Base-by-base conservation (phyloP, 2,888 invertebrate genomes). In the Notodonta dromedarius region DNA sequence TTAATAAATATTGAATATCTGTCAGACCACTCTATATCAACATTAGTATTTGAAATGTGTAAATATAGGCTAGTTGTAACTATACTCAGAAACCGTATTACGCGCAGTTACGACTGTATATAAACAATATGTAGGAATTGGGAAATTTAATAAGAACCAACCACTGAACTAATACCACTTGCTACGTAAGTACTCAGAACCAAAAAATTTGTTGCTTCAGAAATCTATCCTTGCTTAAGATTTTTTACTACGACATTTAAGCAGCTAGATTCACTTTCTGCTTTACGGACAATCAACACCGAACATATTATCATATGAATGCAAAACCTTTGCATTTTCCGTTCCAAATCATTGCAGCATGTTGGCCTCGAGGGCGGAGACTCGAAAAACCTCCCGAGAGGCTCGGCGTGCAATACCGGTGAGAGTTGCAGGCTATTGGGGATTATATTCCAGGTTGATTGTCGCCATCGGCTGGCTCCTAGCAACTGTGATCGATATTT, bases 361-460 rank as follows among this genome's bases (percentile, higher is more conserved):
- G 75, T 73, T 68, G 66, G 62, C 63, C 66, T 70, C 69, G 58
- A 61, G 39, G 35, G 35, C 65, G 59, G 57, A 56, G 40, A 46
- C 46, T 11, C 44, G 60, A 59, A 67, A 77, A 71, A 74, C 60
- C 67, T 76, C 65, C 67, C 70, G 56, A 61, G 74, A 74, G 71
- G 56, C 61, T 72, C 65, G 52, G 61, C 71, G 57, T 61, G 61
- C 64, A 70, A 66, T 68, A 77, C 67, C 73, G 76, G 80, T 74
- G 79, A 82, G 82, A 82, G 82, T 65, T 58, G 64, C 69, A 72
- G 63, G 67, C 71, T 77, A 86, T 86, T 78, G 80, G 78, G 84
- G 79, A 85, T 85, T 85, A 80, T 85, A 87, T 88, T 88, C 86
- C 83, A 87, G 86, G 87, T 86, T 85, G 85, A 84, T 84, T 80